A percentile compares a stretch with the other conserved stretches of the same genome.
phyloP scores from a whole-genome alignment of 2,797 vertebrate species.

The Tapera naevia region DNA sequence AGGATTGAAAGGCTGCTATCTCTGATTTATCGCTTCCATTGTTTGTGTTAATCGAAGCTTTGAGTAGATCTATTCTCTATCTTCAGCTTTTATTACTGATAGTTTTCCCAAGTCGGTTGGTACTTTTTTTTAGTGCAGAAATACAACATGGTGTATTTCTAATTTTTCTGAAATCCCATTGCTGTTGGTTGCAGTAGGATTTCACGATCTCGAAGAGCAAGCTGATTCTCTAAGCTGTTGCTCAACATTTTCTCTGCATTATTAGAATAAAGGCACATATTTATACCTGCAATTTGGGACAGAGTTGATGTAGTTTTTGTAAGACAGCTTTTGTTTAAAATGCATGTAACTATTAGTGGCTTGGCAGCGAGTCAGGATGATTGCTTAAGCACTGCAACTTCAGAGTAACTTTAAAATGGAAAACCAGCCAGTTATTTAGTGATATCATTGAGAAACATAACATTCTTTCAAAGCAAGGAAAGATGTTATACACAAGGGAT shows the following conservation, averaged over 20 bases:
- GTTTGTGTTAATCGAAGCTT: neutral
- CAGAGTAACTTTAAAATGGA: slow-evolving; percentile 59
- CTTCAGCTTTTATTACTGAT: neutral
- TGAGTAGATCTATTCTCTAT: neutral
- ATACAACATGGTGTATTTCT: neutral
- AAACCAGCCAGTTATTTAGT: slow-evolving; percentile 47
- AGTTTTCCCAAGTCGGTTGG: neutral
- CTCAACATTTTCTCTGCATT: neutral
- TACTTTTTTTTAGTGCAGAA: neutral
- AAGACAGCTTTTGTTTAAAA: slow-evolving; percentile 21
- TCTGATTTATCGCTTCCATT: slow-evolving; percentile 23
- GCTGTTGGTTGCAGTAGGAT: neutral
- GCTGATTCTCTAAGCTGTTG: neutral
- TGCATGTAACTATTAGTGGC: slow-evolving; percentile 30
- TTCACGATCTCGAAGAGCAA: neutral
- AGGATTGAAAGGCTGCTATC: neutral
- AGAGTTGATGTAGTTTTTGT: neutral
- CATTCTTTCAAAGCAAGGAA: slow-evolving; percentile 29
- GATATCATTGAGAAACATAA: slow-evolving; percentile 39
- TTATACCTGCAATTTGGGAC: neutral
- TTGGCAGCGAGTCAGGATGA: slow-evolving; percentile 52
- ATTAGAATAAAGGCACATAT: neutral
- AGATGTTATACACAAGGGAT: neutral
- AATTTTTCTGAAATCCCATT: neutral
- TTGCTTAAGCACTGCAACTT: slow-evolving; percentile 32